Conservation (phyloP, 35 echinoderm and acorn worm species). For the Nesometra sesokonis region DNA sequence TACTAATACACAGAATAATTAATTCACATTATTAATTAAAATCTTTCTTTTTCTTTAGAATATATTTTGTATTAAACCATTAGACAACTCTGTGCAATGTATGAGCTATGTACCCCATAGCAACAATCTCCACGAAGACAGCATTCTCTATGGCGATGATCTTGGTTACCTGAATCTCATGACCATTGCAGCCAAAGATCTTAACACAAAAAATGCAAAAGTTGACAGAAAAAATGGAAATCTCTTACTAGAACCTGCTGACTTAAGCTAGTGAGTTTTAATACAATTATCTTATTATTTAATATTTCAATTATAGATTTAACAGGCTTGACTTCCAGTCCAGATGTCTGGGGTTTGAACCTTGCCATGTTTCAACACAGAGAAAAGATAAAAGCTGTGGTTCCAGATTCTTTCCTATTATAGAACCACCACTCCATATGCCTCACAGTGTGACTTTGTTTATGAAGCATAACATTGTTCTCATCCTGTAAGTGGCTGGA, state of each 20-base stretch:
- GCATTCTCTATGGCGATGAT: slow-evolving; percentile 81
- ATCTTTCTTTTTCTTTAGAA: slow-evolving; percentile 13
- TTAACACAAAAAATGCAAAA: slow-evolving; percentile 93
- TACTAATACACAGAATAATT: too few relatives aligned
- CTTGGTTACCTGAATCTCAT: slow-evolving; percentile 80
- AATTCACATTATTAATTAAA: too few relatives aligned
- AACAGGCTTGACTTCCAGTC: too few relatives aligned
- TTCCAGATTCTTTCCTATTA: too few relatives aligned
- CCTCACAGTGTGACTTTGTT: too few relatives aligned
- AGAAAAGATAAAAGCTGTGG: too few relatives aligned
- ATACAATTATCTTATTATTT: neutral
- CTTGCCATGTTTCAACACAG: too few relatives aligned
- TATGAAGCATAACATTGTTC: too few relatives aligned
- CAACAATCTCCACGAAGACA: slow-evolving; percentile 84
- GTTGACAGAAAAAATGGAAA: slow-evolving; percentile 78
- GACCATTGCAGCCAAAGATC: slow-evolving; percentile 87
- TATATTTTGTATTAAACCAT: slow-evolving; percentile 89
- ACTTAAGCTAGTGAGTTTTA: slow-evolving; percentile 87
- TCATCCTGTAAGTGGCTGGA: too few relatives aligned
- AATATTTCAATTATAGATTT: neutral
- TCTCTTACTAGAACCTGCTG: slow-evolving; percentile 69
- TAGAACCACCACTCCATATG: too few relatives aligned
- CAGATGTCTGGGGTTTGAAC: too few relatives aligned
- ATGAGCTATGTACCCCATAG: slow-evolving; percentile 80
- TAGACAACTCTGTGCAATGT: slow-evolving; percentile 89